These are phyloP conservation scores for Melanotaenia pygmaea DNA, from an alignment of 2,797 vertebrate genomes.

Conservation along the genomic window DNA sequence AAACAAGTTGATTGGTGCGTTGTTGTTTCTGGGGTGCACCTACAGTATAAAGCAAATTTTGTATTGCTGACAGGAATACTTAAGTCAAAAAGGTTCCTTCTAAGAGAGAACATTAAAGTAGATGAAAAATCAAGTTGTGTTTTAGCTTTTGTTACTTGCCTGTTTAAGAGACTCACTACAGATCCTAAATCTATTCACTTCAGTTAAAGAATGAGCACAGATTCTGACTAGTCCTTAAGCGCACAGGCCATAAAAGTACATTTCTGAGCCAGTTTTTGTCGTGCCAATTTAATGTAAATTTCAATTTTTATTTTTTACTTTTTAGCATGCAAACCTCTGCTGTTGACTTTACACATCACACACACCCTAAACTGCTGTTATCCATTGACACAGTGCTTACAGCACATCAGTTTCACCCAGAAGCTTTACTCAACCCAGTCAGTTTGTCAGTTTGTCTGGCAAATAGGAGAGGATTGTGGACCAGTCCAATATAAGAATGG, in stretches of 20 bases:
- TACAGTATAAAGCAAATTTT: neutral
- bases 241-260: neutral
- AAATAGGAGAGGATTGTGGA: no score
- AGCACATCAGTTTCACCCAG: no score
- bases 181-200: no score
- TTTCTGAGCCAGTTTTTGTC: neutral
- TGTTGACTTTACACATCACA: neutral
- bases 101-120: no score
- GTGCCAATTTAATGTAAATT: neutral
- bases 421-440: no score
- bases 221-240: neutral
- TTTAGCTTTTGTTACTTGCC: no score
- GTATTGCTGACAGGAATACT: neutral
- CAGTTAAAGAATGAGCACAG: neutral
- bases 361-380: no score
- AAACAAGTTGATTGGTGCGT: neutral
- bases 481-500: no score
- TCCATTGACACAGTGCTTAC: no score
- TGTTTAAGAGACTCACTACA: no score
- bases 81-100: neutral
- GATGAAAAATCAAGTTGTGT: no score
- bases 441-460: no score
- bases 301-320: neutral
- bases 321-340: neutral
- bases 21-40: neutral